Evolutionary conservation across 1,140 invertebrate genomes (phyloP), one percentile per base, ranked within the genome.

Genomic region (Aporrectodea caliginosa): DNA sequence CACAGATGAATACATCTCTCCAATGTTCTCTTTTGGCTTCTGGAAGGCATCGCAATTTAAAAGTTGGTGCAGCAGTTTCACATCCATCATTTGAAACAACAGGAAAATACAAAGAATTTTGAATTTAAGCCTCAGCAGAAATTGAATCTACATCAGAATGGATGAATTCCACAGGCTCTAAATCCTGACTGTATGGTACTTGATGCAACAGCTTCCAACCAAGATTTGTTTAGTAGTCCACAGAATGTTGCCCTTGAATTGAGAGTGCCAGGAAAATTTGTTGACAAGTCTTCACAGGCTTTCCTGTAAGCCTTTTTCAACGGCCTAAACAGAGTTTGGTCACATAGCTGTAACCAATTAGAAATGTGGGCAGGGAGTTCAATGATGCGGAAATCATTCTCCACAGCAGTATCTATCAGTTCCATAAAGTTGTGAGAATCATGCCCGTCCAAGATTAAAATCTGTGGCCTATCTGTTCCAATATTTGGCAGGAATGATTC

Each of bases 291-390:
- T 58, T 58, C 6, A 68, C 77, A 81, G 1, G 33, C 69, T 33
- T 29, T 33, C 29, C 81, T 81, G 73, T 83, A 83, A 1, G 77
- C 73, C 16, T 33, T 75, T n/a, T 82, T 82, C 29, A 84, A 79
- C 16, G 83, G 81, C 1, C 81, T 81, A 77, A 84, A 84, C 27
- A 83, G 78, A 6, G 16, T 73, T 69, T 35, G 75, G 58, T 84
- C 83, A 1, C 83, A 77, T 0, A 82, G 81, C 74, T 83, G 83
- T 2, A 84, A 73, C 70, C 43, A 76, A 43, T 83, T 81, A 35
- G 83, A 82, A 16, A 82, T 83, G 58, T 85, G 83, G 6, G 82
- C 82, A 33, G 84, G 84, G 12, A 84, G 75, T 31, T 80, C 77
- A 16, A 85, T 33, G 31, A 84, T 78, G 32, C 74, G 35, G 35